Base-by-base conservation (phyloP, 1,140 invertebrate genomes). In the Zaprionus lachaisei region DNA sequence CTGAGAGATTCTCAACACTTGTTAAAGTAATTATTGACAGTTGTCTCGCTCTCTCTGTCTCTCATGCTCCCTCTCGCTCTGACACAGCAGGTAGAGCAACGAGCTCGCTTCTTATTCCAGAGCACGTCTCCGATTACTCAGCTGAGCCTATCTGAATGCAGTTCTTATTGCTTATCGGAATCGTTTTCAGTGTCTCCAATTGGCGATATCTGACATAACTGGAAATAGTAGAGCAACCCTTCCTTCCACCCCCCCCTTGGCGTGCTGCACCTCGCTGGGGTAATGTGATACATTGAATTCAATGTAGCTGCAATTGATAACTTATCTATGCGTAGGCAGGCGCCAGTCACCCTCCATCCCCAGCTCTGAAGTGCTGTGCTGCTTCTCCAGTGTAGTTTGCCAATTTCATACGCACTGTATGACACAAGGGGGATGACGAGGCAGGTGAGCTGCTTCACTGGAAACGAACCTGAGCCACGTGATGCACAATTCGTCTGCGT, bases 401-500 rank as follows among this genome's bases (percentile, higher is more conserved):
- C 34, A 6, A 26, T 26, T 15, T 14, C 57, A 67, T 67, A 71
- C 61, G 61, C 51, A 37, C 57, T 22, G 28, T 62, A 11, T 26
- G 54, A 67, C 64, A 34, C n/a, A 9, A 44, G 38, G n/a, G n/a
- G 15, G 38, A 26, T 26, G 24, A 26, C 24, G 24, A 1, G 38
- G 15, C 4, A 5, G 38, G 38, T 2, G 15, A 41, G 38, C 38
- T 47, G n/a, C 41, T 47, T 47, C 41, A 47, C 41, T 47, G 41
- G 41, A 47, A 47, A 20, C 41, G n/a, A 17, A 47, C 17, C 41
- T 47, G 68, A 34, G 65, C 72, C 79, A 79, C 82, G 60, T 80
- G 61, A 71, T 79, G 80, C 80, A 75, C 31, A 44, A 38, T 66
- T 70, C 63, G 66, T 55, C 38, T 55, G n/a, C 41, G 7, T 17